Evolutionary conservation across 2,888 invertebrate genomes (phyloP).

Genomic region (Vannuccia rotundouncinata): DNA sequence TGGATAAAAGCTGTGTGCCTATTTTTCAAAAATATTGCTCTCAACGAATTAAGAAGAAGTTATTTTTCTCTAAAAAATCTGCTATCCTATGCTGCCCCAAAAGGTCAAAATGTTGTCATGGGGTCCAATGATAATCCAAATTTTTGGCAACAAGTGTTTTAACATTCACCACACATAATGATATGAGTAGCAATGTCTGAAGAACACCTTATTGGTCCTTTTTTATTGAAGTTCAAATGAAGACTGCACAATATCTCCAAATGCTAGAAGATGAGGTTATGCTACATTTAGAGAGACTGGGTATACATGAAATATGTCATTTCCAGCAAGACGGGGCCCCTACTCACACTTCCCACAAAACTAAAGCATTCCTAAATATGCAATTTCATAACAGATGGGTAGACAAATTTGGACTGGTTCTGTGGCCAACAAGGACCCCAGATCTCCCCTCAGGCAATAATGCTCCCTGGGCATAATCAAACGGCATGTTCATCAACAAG

Average conservation of each 20-base stretch:
- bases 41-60: neutral
- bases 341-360: neutral
- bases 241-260: neutral
- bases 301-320: constrained; percentile 10
- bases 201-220: constrained; percentile 10
- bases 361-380: neutral
- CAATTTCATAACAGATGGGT: neutral
- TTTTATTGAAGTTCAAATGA: neutral
- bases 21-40: neutral
- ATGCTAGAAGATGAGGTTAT: constrained; percentile 7
- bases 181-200: constrained; percentile 6
- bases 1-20: neutral
- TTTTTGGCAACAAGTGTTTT: neutral
- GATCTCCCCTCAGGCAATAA: neutral
- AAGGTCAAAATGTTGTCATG: constrained; percentile 13
- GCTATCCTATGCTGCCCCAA: constrained; percentile 6
- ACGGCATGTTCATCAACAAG: neutral
- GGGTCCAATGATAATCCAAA: constrained; percentile 3
- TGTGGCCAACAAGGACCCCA: neutral
- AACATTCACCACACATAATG: neutral
- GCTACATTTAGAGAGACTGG: constrained; percentile 16
- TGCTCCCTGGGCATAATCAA: neutral
- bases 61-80: constrained; percentile 6
- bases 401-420: neutral
- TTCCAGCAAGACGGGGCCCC: neutral